phyloP scores from a whole-genome alignment of 2,888 invertebrate genomes.

The Acleris emargana region DNA sequence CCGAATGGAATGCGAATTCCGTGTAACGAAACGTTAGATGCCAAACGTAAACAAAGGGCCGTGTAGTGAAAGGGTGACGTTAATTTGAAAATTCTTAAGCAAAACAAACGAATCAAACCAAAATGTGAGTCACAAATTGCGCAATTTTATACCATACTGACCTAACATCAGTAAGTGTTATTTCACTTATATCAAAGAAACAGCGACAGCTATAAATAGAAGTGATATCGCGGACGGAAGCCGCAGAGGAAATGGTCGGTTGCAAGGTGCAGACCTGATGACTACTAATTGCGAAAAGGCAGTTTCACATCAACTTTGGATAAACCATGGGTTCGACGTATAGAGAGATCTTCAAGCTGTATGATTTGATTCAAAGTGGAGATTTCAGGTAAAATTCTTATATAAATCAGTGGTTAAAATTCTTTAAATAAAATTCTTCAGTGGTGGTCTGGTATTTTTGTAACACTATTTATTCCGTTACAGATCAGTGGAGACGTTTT shows the following conservation, averaged over 20 bases:
- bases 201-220: conserved; percentile 50
- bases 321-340: conserved; percentile 71
- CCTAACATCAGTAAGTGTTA: conserved; percentile 26
- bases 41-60: conserved; percentile 39
- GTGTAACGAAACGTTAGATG: conserved; percentile 38
- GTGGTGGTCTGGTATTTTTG: conserved; percentile 25
- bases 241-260: conserved; percentile 71
- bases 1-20: conserved; percentile 20
- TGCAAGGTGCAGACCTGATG: conserved; percentile 60
- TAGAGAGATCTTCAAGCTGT: conserved; percentile 79
- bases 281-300: conserved; percentile 45
- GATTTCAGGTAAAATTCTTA: conserved; percentile 78
- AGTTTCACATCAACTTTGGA: conserved; percentile 53
- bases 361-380: conserved; percentile 86
- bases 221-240: conserved; percentile 61
- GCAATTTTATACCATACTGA: conserved; percentile 25
- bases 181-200: conserved; percentile 36
- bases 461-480: conserved; percentile 47
- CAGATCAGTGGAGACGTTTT: conserved; percentile 70
- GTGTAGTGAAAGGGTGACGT: conserved; percentile 57
- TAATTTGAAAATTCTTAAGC: conserved; percentile 59
- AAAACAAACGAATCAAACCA: conserved; percentile 56
- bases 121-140: conserved; percentile 40
- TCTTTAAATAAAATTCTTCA: too few relatives aligned
- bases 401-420: neutral